Evolutionary conservation across 2,113 vertebrate genomes (phyloP).

Genomic region (Engraulis encrasicolus): DNA sequence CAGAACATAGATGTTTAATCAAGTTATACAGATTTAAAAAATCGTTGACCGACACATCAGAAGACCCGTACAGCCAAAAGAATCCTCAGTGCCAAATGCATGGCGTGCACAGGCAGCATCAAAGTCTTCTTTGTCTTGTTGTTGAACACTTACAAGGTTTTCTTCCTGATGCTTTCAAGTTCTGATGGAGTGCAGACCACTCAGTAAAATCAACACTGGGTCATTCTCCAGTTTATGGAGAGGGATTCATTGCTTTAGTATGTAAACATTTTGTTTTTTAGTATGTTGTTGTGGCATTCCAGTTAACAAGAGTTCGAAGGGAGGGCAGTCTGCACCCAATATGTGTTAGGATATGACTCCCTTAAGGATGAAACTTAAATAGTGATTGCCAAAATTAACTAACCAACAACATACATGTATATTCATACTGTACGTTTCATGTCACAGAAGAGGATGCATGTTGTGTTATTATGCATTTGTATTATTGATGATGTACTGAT

Average conservation of each 20-base stretch:
- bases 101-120: not conserved
- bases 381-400: not conserved
- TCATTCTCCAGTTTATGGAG: not conserved
- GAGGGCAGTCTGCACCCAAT: not conserved
- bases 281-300: not conserved
- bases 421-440: no score
- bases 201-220: not conserved
- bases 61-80: not conserved
- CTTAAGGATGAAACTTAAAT: not conserved
- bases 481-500: no score
- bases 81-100: not conserved
- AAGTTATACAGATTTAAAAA: not conserved
- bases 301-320: not conserved
- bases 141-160: not conserved
- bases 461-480: no score
- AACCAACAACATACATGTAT: not conserved
- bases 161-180: not conserved
- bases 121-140: not conserved
- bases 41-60: not conserved
- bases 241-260: not conserved
- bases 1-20: not conserved
- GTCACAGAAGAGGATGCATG: no score
- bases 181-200: not conserved
- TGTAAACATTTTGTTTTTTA: slow-evolving; percentile 8
- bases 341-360: not conserved